Evolutionary conservation across 1,140 invertebrate genomes (phyloP).

Genomic region (Drosophila ironensis): DNA sequence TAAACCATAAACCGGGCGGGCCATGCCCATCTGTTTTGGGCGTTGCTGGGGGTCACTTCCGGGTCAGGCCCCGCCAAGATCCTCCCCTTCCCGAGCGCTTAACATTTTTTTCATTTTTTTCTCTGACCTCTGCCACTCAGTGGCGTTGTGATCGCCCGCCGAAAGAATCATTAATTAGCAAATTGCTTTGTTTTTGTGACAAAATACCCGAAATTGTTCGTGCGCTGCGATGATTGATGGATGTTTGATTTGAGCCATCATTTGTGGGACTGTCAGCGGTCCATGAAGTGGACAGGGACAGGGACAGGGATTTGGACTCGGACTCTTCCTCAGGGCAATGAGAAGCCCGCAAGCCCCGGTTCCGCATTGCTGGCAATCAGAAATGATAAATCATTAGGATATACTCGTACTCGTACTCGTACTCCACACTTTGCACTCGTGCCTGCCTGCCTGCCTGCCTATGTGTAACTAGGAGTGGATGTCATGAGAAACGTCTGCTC

Average conservation of each 20-base stretch:
- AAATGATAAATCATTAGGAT: constrained; percentile 29
- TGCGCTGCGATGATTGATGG: constrained; percentile 57
- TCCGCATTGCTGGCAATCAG: constrained; percentile 64
- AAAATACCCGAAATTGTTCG: constrained; percentile 49
- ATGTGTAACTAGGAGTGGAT: too few relatives aligned
- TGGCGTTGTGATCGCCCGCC: constrained; percentile 8
- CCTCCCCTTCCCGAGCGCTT: constrained; percentile 21
- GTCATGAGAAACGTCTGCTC: too few relatives aligned
- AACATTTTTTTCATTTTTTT: too few relatives aligned
- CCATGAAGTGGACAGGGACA: constrained; percentile 10
- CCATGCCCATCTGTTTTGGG: neutral
- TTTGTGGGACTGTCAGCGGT: constrained; percentile 51
- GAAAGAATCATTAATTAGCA: constrained; percentile 54
- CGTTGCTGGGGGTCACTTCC: constrained; percentile 33
- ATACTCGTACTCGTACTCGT: too few relatives aligned
- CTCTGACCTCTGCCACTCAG: constrained; percentile 32
- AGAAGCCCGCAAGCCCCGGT: constrained; percentile 52
- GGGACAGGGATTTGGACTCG: constrained; percentile 22
- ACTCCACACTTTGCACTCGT: too few relatives aligned
- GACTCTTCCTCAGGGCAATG: constrained; percentile 16
- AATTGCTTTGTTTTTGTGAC: constrained; percentile 75
- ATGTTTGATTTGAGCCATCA: constrained; percentile 71
- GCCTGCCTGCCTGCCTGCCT: too few relatives aligned
- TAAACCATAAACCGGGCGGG: neutral
- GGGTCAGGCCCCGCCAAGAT: constrained; percentile 22